Percentiles rank a stretch among this genome's conserved stretches.
Evolutionary conservation across 2,797 vertebrate species (phyloP).

Genomic region (Schizopygopsis pylzovi): DNA sequence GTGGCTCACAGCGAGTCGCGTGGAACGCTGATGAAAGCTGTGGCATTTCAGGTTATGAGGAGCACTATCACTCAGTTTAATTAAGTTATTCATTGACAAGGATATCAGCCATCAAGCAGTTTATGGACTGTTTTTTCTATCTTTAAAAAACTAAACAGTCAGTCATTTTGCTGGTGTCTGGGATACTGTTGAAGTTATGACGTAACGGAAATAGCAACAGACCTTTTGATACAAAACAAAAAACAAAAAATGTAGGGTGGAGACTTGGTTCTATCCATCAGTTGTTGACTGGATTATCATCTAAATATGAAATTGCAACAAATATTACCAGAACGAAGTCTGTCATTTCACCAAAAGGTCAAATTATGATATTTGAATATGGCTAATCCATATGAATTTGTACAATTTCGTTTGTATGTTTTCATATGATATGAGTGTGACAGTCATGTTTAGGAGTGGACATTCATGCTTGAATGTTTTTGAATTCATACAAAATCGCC

Average conservation of each 20-base stretch:
- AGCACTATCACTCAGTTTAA: constrained; percentile 26
- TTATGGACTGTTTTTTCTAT: background rate
- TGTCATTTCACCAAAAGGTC: background rate
- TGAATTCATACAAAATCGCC: background rate
- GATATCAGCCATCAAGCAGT: background rate
- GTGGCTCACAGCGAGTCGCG: constrained; percentile 12
- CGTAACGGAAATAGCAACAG: background rate
- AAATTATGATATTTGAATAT: background rate
- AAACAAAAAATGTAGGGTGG: no score
- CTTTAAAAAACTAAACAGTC: background rate
- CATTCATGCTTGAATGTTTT: background rate
- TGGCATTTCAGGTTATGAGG: constrained; percentile 42
- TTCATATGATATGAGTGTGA: background rate
- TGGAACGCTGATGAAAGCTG: constrained; percentile 43
- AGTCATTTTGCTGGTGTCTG: background rate
- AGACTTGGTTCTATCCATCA: background rate
- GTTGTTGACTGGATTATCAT: background rate
- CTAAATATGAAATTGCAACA: background rate
- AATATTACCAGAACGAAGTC: background rate
- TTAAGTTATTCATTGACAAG: background rate
- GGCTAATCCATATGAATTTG: background rate
- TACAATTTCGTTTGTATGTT: background rate
- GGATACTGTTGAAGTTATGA: background rate
- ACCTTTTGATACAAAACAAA: background rate
- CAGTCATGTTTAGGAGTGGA: background rate